These are phyloP conservation scores for Molossus molossus DNA, from an alignment of 2,797 vertebrate species.

Conservation along the genomic window DNA sequence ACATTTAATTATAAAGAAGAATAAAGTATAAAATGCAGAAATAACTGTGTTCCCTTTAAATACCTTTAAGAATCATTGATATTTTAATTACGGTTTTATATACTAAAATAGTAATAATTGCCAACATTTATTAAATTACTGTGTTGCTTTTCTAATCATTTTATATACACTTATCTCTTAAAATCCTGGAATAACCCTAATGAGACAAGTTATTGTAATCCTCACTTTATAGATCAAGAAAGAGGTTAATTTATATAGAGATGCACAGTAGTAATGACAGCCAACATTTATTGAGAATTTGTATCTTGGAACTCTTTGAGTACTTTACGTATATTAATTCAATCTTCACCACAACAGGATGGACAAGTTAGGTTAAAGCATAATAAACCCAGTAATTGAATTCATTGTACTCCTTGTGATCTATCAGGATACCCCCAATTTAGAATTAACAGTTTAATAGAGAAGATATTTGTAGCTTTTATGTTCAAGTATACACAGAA, in stretches of 20 bases:
- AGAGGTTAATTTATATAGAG: neutral
- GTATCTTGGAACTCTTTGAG: neutral
- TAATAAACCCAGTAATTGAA: neutral
- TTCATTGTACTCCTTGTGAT: neutral
- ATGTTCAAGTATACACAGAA: neutral
- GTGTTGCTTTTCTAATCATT: neutral
- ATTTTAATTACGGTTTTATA: constrained; percentile 10
- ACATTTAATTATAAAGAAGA: neutral
- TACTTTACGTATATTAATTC: neutral
- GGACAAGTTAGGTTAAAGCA: neutral
- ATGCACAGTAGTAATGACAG: neutral
- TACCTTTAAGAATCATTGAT: neutral
- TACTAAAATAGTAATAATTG: neutral
- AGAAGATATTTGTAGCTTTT: neutral
- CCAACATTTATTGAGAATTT: neutral
- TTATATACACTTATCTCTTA: neutral
- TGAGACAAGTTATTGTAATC: neutral
- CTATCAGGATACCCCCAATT: neutral
- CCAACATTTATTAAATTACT: neutral
- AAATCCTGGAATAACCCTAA: neutral
- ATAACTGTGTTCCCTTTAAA: neutral
- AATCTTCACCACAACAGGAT: neutral
- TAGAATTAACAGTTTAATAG: neutral
- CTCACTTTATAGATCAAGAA: neutral
- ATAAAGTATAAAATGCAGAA: neutral